Evolutionary conservation across 2,113 vertebrate species (phyloP), one percentile per base, ranked within the genome.

Genomic region (Nerophis ophidion): DNA sequence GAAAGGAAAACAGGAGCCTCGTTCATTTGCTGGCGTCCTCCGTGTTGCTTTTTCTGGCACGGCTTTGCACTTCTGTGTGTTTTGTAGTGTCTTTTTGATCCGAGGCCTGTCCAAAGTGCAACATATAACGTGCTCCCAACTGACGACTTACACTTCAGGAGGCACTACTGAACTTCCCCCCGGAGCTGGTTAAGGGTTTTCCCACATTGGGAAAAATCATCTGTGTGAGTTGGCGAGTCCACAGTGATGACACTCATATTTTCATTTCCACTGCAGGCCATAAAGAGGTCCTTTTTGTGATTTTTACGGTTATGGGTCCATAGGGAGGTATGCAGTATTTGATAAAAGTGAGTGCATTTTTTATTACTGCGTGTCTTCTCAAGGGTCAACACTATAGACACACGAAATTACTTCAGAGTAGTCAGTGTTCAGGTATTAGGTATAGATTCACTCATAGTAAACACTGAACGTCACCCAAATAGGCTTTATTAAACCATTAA

Each of bases 181-280:
- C 15, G 17, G 57, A 66, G 48, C 16, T 33, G 50, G 44, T 46
- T 26, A 57, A 70, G 60, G 60, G 54, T 11, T 75, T 81, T 76
- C 44, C 65, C 54, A 7, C 48, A 50, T 61, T 66, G 26, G 73
- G 40, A 63, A 79, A 85, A 81, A 81, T 70, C 78, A 82, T 85
- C 48, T 55, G n/a, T 4, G 49, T 8, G 44, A 63, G 53, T 46
- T 76, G 77, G 65, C 68, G 70, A 63, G 77, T 64, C 53, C 19
- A 8, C 9, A 4, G 65, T 57, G 74, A 81, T 77, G 82, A 82
- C 74, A 70, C 73, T 82, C 40, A 76, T 80, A 72, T 82, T 86
- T 86, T 83, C 35, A 13, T 87, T 89, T 85, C 85, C 79, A 85
- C 74, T 74, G 68, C 8, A 61, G 68, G 70, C 55, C 16, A 17